Base-by-base conservation (phyloP, 2,888 invertebrate genomes). In the Melikaiella ostensackeni region DNA sequence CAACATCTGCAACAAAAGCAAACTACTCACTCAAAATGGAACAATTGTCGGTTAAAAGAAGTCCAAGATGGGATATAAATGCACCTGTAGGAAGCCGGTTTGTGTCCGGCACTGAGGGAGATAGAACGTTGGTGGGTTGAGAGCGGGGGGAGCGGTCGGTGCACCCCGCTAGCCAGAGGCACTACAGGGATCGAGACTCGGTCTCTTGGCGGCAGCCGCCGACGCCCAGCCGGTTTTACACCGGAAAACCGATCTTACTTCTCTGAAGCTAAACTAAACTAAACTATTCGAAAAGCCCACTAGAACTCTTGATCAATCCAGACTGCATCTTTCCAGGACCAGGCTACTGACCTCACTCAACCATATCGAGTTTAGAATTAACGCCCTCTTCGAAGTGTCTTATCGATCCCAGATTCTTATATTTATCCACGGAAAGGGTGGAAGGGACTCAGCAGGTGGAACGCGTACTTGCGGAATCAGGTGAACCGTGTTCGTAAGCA, bases 151-250 rank as follows among this genome's bases (percentile, higher is more conserved):
- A 84, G 85, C 79, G 81, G 82, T 85, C 84, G 85, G 84, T 82
- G 77, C 81, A 85, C 84, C 82, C 82, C 84, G 86, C 87, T 86
- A 87, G 90, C 90, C 89, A 88, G 89, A 86, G 90, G 89, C 89
- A 88, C 86, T 88, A 86, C 77, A 83, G 81, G 85, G 88, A 88
- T 87, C 87, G 86, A 84, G 85, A 83, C 87, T 85, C 81, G 81
- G 81, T 85, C 84, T 83, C 82, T 82, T 83, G 84, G 80, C 86
- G 83, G 87, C 89, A 86, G 84, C 85, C 87, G 87, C 88, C 88
- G 88, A 89, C 90, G 88, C 89, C 88, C 89, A 88, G 89, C 89
- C 88, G 87, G 87, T 88, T 88, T 88, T 87, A 89, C 88, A 87
- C 88, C 84, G 85, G 79, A 85, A 80, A 86, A 86, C 81, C 83